Base-by-base conservation (phyloP, 64 coral and sea anemone genomes). In the Catalaphyllia jardinei region DNA sequence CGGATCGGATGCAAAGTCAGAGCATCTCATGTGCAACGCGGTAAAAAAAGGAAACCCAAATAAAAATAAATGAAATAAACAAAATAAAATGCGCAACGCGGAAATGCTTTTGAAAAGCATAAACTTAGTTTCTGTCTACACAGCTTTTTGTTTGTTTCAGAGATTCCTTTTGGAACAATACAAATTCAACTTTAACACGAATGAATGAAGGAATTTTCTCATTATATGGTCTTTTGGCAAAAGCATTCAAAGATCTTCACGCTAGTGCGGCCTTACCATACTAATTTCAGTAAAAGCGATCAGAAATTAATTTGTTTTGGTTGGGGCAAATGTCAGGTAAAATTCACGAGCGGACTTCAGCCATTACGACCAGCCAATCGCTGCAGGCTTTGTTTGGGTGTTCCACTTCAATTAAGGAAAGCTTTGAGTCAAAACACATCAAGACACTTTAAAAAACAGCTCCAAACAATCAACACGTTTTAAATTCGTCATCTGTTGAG, bases 401-500 rank as follows among this genome's bases (percentile, higher is more conserved):
- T 85, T 71, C 62, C 35, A 0, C 49, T 85, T 85, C 81, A 85
- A 85, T 85, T 71, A 71, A 71, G 81, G 63, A 85, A 85, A 1
- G 25, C 46, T 71, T 4, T 13, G 14, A 69, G 81, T 85, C 81
- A 85, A 85, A 85, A 85, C 81, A 83, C 4, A 35, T 30, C 42
- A 46, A 46, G 42, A 8, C 42, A 79, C 51, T 79, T 60, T 57
- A 29, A 62, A 81, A 81, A 81, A 62, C 64, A 81, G 7, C 79
- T 81, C 18, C 17, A 81, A 60, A 63, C 52, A 29, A 62, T 85
- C 9, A 27, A 7, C 20, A 71, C 49, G 62, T 38, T 71, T 85
- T 85, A 52, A 51, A 71, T 15, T 51, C n/a, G 63, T 63, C 81
- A 71, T 85, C 81, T 85, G 81, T 52, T 85, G 62, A 71, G 51